A percentile compares a stretch with the other conserved stretches of the same genome.
Conservation (phyloP, 1,140 invertebrate genomes). For the Drosophila navojoa region DNA sequence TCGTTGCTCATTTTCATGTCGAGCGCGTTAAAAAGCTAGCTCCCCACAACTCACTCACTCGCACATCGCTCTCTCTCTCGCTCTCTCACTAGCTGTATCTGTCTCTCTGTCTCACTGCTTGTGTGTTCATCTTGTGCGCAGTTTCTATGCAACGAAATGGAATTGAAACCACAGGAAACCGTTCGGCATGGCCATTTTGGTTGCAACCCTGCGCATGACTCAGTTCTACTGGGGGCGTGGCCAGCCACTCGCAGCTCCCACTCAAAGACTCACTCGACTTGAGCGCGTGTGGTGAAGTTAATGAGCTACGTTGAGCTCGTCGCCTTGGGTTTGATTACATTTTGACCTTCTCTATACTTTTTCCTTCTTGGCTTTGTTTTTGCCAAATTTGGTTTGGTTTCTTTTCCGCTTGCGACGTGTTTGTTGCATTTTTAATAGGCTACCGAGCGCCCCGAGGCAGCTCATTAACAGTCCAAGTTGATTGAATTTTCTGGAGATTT, state of each 20-base stretch:
- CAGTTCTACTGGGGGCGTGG: conserved; percentile 47
- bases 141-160: conserved; percentile 54
- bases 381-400: conserved; percentile 13
- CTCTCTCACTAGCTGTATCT: conserved; percentile 20
- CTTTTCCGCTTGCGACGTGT: conserved; percentile 57
- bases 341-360: conserved; percentile 67
- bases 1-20: conserved; percentile 83
- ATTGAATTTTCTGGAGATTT: conserved; percentile 45
- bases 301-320: conserved; percentile 45
- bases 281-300: conserved; percentile 56
- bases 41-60: conserved; percentile 41
- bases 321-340: conserved; percentile 62
- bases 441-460: conserved; percentile 55
- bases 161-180: conserved; percentile 37
- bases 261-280: conserved; percentile 43
- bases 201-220: conserved; percentile 59
- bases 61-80: conserved; percentile 2
- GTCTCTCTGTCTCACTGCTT: conserved; percentile 7
- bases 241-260: conserved; percentile 14
- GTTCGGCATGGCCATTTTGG: conserved; percentile 58
- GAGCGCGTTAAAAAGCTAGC: conserved; percentile 74
- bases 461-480: conserved; percentile 71
- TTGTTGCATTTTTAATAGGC: conserved; percentile 77
- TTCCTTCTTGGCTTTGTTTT: conserved; percentile 25
- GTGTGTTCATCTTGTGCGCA: conserved; percentile 37